phyloP scores from a whole-genome alignment of 2,797 vertebrate genomes.

The Pseudochirops corinnae region DNA sequence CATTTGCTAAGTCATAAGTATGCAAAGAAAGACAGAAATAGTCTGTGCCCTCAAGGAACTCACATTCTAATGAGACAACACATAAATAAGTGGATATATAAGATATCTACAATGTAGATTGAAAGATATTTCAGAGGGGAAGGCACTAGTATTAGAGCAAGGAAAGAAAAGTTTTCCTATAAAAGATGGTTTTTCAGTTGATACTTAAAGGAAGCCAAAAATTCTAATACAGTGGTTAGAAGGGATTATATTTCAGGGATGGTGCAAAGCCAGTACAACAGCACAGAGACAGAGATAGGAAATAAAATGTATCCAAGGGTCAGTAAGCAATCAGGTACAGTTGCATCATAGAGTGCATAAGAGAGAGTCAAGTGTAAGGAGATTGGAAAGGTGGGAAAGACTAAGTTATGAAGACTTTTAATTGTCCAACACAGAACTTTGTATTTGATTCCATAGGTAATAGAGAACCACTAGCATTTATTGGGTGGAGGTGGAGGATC shows the following conservation, averaged over 20 bases:
- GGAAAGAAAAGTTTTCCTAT: neutral
- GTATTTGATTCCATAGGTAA: neutral
- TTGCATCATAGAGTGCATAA: neutral
- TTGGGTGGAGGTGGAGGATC: neutral
- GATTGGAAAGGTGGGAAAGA: neutral
- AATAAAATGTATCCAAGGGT: neutral
- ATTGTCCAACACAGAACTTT: neutral
- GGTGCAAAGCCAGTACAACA: neutral
- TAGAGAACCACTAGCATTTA: neutral
- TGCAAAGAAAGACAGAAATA: neutral
- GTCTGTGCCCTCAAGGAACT: neutral
- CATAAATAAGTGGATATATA: neutral
- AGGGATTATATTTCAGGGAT: neutral
- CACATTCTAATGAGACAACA: neutral
- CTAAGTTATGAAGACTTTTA: neutral
- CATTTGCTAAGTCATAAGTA: neutral
- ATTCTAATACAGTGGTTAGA: neutral
- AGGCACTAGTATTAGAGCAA: neutral
- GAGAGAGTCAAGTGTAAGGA: neutral
- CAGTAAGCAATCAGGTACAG: neutral
- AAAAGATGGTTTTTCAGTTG: neutral
- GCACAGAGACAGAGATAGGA: neutral
- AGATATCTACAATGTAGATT: neutral
- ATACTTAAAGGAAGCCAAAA: neutral
- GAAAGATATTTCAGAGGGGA: neutral